Base-by-base conservation (phyloP, 2,888 invertebrate species). In the Hermodice carunculata region DNA sequence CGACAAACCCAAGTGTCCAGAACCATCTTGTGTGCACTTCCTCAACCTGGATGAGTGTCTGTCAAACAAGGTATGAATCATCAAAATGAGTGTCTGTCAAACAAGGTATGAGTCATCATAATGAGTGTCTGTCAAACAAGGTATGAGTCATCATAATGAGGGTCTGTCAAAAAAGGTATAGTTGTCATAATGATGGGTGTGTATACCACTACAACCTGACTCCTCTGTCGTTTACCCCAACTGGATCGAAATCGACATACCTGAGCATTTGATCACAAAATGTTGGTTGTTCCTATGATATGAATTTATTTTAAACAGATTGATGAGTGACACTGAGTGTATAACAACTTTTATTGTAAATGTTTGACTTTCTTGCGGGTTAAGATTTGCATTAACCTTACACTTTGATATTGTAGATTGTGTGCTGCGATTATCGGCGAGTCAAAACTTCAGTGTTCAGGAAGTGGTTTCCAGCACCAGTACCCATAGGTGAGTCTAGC, bases 51-150 rank as follows among this genome's bases (percentile, higher is more conserved):
- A 87, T 71, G 86, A 87, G 61, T 87, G 87, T 74, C 74, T 87
- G n/a, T 73, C 83, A 17, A 86, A 83, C 66, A 86, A 86, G 78
- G 87, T 86, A 31, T 34, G 44, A 2, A 8, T 32, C 19, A 14
- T n/a, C n/a, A n/a, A n/a, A n/a, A 87, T 71, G 86, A 87, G 61
- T 87, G 87, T 74, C 74, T 87, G n/a, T 73, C 83, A 17, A 86
- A 83, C 66, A 86, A 86, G 78, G 87, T 86, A 31, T 34, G 44
- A 2, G 5, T 32, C 19, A 14, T n/a, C n/a, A n/a, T n/a, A n/a
- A 87, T 71, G 86, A 87, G 61, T 87, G 87, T 74, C 74, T 87
- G n/a, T 73, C 83, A 17, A 86, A 83, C 66, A 86, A 86, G 78
- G 87, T 86, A 31, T 34, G 44, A 2, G 5, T 32, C 19, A 14